A percentile compares a stretch with the other conserved stretches of the same genome.
phyloP scores from a whole-genome alignment of 2,797 vertebrate genomes.

The Helicolenus hilgendorfi region DNA sequence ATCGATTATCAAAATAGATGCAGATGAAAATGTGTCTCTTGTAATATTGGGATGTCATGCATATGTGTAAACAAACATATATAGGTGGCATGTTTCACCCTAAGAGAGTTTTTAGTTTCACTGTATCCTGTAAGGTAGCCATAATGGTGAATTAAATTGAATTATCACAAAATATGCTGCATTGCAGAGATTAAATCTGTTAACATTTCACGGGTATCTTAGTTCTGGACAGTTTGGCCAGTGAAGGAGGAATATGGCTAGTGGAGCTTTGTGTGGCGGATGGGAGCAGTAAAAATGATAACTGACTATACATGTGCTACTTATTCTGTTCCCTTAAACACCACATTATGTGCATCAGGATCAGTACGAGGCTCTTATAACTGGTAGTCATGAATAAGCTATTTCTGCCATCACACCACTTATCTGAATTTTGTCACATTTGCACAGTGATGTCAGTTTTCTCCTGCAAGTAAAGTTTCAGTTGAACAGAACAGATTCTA shows the following conservation, averaged over 20 bases:
- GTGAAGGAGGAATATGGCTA: background rate
- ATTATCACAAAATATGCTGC: background rate
- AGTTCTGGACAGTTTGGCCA: background rate
- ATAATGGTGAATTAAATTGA: background rate
- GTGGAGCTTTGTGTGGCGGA: background rate
- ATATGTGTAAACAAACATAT: background rate
- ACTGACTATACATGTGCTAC: constrained; percentile 19
- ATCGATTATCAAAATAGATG: background rate
- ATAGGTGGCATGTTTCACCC: background rate
- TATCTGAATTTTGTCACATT: constrained; percentile 61
- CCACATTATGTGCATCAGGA: constrained; percentile 8
- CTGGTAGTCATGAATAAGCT: constrained; percentile 44
- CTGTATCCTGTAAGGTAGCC: background rate
- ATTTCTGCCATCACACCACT: constrained; percentile 49
- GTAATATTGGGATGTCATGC: background rate
- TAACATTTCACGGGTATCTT: constrained; percentile 17
- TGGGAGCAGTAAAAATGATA: constrained; percentile 7
- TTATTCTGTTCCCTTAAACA: constrained; percentile 7
- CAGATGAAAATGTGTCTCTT: too few relatives aligned
- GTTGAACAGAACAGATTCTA: constrained; percentile 38
- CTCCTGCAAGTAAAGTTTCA: constrained; percentile 59
- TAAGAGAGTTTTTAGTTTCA: background rate
- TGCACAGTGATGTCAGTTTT: constrained; percentile 49
- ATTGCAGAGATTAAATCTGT: background rate
- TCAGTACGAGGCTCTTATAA: constrained; percentile 10